phyloP scores from a whole-genome alignment of 1,140 invertebrate genomes.

The Zophobas atratus region DNA sequence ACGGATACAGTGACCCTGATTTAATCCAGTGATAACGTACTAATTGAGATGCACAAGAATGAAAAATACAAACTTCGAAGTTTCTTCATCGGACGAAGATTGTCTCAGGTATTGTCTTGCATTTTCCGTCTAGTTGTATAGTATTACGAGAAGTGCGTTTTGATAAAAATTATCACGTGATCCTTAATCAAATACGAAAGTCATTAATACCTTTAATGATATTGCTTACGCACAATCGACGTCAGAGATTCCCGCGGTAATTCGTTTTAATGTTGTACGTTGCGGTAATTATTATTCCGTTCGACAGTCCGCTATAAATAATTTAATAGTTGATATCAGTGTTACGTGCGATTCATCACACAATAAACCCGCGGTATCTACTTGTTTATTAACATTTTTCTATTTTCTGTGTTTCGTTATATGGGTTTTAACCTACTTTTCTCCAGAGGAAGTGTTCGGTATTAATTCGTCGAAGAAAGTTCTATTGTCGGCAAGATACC shows the following conservation, averaged over 20 bases:
- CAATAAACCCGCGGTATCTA: background rate
- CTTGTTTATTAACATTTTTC: background rate
- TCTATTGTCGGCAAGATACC: background rate
- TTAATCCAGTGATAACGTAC: background rate
- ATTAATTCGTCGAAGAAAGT: background rate
- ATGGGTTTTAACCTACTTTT: background rate
- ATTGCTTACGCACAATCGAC: constrained; percentile 21
- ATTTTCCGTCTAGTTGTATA: background rate
- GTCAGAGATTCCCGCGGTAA: constrained; percentile 19
- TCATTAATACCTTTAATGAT: constrained; percentile 29
- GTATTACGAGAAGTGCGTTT: background rate
- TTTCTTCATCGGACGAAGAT: constrained; percentile 5
- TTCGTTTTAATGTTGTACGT: constrained; percentile 15
- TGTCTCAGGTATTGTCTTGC: background rate
- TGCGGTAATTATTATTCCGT: constrained; percentile 6
- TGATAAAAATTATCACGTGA: background rate
- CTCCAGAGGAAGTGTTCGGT: background rate
- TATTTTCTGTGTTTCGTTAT: background rate
- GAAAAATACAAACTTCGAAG: background rate
- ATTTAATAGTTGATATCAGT: constrained; percentile 11
- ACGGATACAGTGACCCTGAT: constrained; percentile 2
- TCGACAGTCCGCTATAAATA: constrained; percentile 5
- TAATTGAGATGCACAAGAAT: background rate
- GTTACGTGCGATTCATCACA: constrained; percentile 12
- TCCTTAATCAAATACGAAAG: constrained; percentile 20